A percentile compares a stretch with the other conserved stretches of the same genome.
Evolutionary conservation across 2,113 vertebrate genomes (phyloP).

Genomic region (Ciconia boyciana): DNA sequence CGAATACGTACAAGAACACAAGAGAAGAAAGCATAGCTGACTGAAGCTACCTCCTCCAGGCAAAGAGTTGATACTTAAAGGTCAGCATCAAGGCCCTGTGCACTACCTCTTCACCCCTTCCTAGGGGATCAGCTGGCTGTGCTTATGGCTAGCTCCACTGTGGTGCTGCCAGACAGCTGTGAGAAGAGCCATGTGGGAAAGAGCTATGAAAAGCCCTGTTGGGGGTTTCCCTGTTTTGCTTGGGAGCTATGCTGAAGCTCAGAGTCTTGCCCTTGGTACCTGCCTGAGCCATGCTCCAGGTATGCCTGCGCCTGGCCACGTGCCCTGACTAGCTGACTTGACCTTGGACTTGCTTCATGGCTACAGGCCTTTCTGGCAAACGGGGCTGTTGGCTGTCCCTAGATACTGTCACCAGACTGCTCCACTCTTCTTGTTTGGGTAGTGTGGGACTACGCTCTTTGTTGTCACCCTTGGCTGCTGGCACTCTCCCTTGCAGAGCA

Average conservation of each 20-base stretch:
- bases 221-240: not conserved
- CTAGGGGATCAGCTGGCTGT: not conserved
- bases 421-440: not conserved
- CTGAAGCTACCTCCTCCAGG: not conserved
- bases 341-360: not conserved
- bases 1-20: not conserved
- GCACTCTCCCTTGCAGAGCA: not conserved
- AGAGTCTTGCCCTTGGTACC: not conserved
- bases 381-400: not conserved
- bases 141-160: not conserved
- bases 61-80: not conserved
- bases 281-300: not conserved
- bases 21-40: not conserved
- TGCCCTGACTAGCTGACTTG: not conserved
- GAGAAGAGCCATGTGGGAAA: not conserved
- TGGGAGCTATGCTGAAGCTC: not conserved
- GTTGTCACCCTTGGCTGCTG: not conserved
- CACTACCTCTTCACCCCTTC: not conserved
- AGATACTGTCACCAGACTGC: not conserved
- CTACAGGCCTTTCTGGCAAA: not conserved
- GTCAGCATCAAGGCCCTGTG: too few species aligned
- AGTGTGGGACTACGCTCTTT: not conserved
- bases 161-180: not conserved
- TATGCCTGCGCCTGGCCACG: accelerated
- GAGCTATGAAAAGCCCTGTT: not conserved